Evolutionary conservation across 2,113 vertebrate genomes (phyloP), one percentile per base, ranked within the genome.

Genomic region (Ardeotis arabs): DNA sequence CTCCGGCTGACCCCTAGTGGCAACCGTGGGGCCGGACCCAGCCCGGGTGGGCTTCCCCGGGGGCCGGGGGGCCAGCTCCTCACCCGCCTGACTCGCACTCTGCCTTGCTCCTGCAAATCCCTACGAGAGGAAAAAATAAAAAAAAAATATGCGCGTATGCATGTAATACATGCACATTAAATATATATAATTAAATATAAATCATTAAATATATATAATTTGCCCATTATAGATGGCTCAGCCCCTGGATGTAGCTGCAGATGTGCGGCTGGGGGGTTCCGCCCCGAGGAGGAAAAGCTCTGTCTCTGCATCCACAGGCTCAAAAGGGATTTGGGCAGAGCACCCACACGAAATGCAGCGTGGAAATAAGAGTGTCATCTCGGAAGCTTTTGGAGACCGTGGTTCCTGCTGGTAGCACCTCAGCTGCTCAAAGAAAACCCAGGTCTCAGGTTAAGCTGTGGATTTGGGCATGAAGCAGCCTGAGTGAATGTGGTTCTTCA

Each of bases 1-100:
- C 80, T 96, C 74, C 74, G 72, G 29, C 73, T 96, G 86, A 93
- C 91, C 62, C 16, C 94, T 97, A 68, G 78, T 87, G 83, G 93
- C 20, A 66, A 13, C 10, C 5, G 9, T 4, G 22, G 55, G 14
- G 14, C n/a, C 10, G n/a, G 44, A 35, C 20, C 56, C 12, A 19
- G 49, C 18, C 16, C 20, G 6, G 24, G 33, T 5, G 23, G 41
- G 31, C 11, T 63, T 9, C 21, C 16, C 24, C 8, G 12, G 44
- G 7, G 21, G 10, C 12, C 4, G 7, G 13, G 5, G n/a, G 13
- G 6, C 23, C 33, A 35, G 20, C 44, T 18, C 28, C 49, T n/a
- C 28, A 4, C n/a, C 33, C n/a, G 19, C 20, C 39, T 23, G 58
- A 10, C 11, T 3, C 1, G 14, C 12, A 1, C 24, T 72, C n/a